Evolutionary conservation across 2,888 invertebrate genomes (phyloP).

Genomic region (Apoderus coryli): DNA sequence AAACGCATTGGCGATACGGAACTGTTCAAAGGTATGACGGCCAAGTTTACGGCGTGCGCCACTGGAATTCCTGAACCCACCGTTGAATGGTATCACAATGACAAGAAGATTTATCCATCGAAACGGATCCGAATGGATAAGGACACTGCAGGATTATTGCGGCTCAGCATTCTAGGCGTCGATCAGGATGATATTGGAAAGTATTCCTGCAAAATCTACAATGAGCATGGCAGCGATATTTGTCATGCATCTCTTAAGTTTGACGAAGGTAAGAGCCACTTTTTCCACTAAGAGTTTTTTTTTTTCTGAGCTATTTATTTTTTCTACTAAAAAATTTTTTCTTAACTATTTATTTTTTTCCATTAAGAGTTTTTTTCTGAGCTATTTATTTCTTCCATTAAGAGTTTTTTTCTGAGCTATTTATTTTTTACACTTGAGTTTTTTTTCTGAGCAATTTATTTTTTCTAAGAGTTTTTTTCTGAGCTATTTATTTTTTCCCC

Average conservation of each 20-base stretch:
- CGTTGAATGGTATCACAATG: slow-evolving; percentile 75
- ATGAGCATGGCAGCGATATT: slow-evolving; percentile 69
- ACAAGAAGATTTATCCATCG: slow-evolving; percentile 63
- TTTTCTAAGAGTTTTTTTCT: too few relatives aligned
- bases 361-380: too few relatives aligned
- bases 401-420: too few relatives aligned
- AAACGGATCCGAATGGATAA: slow-evolving; percentile 72
- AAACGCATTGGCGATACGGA: slow-evolving; percentile 83
- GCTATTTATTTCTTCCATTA: too few relatives aligned
- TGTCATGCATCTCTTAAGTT: slow-evolving; percentile 69
- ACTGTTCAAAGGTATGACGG: slow-evolving; percentile 74
- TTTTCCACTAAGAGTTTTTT: too few relatives aligned
- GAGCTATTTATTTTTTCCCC: not conserved
- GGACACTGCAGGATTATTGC: slow-evolving; percentile 67
- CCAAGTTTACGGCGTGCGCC: slow-evolving; percentile 86
- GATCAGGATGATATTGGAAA: slow-evolving; percentile 70
- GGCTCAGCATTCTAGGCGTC: slow-evolving; percentile 65
- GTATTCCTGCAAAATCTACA: slow-evolving; percentile 70
- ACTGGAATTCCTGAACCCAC: slow-evolving; percentile 78
- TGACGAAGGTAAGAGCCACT: slow-evolving; percentile 40
- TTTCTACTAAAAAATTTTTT: too few relatives aligned
- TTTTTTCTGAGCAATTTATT: too few relatives aligned
- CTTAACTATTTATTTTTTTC: too few relatives aligned
- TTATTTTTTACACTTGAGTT: too few relatives aligned
- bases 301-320: too few relatives aligned